Evolutionary conservation across 2,113 vertebrate genomes (phyloP).

Genomic region (Marmota monax): DNA sequence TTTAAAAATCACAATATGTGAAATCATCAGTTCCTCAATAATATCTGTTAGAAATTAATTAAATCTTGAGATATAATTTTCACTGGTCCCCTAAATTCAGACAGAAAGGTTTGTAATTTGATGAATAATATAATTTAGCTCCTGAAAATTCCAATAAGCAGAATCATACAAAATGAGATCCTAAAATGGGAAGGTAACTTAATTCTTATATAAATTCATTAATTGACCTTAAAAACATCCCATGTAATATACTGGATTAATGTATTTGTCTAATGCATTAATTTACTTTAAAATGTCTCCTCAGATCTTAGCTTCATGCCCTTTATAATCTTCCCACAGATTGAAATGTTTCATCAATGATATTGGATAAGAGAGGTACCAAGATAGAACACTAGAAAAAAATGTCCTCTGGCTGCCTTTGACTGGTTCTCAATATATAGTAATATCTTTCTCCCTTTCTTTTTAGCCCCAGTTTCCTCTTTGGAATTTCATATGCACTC

Average conservation of each 20-base stretch:
- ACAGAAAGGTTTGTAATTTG: neutral
- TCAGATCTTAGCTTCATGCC: neutral
- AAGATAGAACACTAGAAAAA: neutral
- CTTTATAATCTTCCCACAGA: neutral
- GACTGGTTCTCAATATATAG: neutral
- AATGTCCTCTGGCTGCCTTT: neutral
- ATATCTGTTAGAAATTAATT: neutral
- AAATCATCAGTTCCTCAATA: constrained; percentile 6
- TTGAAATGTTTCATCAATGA: neutral
- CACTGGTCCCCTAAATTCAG: constrained; percentile 2
- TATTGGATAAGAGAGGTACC: neutral
- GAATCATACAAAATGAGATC: neutral
- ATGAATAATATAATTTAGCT: neutral
- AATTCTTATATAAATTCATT: neutral
- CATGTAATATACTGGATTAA: neutral
- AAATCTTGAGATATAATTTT: constrained; percentile 15
- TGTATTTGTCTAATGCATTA: neutral
- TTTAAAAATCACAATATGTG: neutral
- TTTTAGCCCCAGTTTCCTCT: too few species aligned
- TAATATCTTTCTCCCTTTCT: neutral
- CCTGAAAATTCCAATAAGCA: neutral
- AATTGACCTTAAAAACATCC: neutral
- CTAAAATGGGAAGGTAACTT: constrained; percentile 23
- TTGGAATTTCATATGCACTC: neutral
- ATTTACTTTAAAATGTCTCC: neutral